Evolutionary conservation across 2,797 vertebrate genomes (phyloP), one percentile per base, ranked within the genome.

Genomic region (Furcifer pardalis): DNA sequence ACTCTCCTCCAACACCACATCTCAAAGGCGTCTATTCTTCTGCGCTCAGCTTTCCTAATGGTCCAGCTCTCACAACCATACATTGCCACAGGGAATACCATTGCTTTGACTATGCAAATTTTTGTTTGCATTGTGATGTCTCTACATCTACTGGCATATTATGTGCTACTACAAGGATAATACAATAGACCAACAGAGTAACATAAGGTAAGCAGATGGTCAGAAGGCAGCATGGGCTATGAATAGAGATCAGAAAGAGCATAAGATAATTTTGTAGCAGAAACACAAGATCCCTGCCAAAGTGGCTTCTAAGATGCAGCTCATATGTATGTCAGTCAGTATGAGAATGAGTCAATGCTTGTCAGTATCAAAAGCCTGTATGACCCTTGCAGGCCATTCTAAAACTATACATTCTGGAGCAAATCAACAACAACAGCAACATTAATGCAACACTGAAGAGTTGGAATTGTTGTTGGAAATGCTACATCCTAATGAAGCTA

Each of bases 121-220:
- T n/a, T n/a, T n/a, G n/a, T n/a, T n/a, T n/a, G n/a, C n/a, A n/a
- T n/a, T n/a, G n/a, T n/a, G n/a, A n/a, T n/a, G n/a, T n/a, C n/a
- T n/a, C n/a, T n/a, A n/a, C n/a, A n/a, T n/a, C 42, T 72, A n/a
- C 69, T 66, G 79, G 49, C 8, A 62, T 63, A 32, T 37, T 72
- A 30, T 46, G 37, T 85, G 52, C n/a, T 12, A 59, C 10, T n/a
- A 40, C n/a, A 35, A 59, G n/a, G 49, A 65, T 59, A 40, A 75
- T 69, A 32, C n/a, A 62, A 52, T 4, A 49, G 68, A 12, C 40
- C 83, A 62, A 68, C 21, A 25, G 37, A 27, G 37, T 56, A 30
- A 59, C 78, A 81, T 74, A 75, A 80, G 49, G 62, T n/a, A 59
- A 21, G 21, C 49, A 69, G 83, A 66, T 85, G 79, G 79, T 30